phyloP scores from a whole-genome alignment of 2,888 invertebrate species.

The Tipula unca region DNA sequence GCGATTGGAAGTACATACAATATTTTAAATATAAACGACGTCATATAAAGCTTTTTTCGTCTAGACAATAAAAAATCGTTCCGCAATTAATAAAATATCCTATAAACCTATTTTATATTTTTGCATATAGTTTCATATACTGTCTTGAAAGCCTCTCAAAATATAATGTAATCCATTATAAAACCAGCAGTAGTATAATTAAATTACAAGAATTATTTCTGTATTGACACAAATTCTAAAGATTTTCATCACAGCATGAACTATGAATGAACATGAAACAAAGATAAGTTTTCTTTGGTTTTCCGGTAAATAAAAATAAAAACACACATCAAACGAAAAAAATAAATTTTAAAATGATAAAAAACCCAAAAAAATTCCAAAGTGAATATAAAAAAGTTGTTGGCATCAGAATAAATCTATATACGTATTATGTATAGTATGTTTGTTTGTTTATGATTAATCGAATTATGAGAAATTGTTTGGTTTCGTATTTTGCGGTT shows the following conservation, averaged over 20 bases:
- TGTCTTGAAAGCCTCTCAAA: neutral
- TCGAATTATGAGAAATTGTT: no score
- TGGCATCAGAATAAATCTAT: neutral
- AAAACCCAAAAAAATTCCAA: neutral
- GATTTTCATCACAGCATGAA: neutral
- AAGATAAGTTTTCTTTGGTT: neutral
- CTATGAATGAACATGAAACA: neutral
- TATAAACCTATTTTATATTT: no score
- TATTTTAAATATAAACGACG: no score
- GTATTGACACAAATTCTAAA: neutral
- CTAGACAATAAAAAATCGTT: no score
- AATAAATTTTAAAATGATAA: neutral
- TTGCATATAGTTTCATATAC: neutral
- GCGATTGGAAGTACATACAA: no score
- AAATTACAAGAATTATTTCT: neutral
- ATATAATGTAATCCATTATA: neutral
- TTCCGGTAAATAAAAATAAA: neutral
- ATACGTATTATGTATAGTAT: no score
- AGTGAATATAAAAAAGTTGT: neutral
- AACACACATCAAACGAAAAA: no score
- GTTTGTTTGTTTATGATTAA: no score
- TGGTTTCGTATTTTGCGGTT: no score
- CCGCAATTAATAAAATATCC: no score
- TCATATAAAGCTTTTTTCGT: no score
- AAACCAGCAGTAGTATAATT: neutral